Evolutionary conservation across 2,888 invertebrate species (phyloP), one percentile per base, ranked within the genome.

Genomic region (Morpho deidamia): DNA sequence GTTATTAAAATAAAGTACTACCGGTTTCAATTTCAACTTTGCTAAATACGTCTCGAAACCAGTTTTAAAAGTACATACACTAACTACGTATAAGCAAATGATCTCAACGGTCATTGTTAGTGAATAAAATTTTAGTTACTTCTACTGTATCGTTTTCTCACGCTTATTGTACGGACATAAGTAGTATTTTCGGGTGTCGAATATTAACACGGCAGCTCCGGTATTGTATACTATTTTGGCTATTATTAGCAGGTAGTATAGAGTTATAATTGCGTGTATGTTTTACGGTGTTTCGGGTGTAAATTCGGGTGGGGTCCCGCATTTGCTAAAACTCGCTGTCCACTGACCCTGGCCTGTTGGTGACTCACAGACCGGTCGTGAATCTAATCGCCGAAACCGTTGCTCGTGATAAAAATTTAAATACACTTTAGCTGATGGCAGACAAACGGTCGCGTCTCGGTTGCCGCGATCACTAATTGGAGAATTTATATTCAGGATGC

Each of bases 341-440:
- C 76, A 71, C 69, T 76, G 76, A 79, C 78, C 80, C 72, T 50
- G 43, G 41, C 50, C 14, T 35, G 49, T 41, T 76, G 67, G 67
- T 85, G 85, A 86, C 65, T 86, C 84, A 85, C 62, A 59, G 58
- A 61, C 65, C 59, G 67, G 67, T 65, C 63, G 65, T 64, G 64
- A 67, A 69, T 70, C 72, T 70, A 73, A 81, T 67, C 66, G 60
- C 65, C 66, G 59, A 67, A 71, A 69, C 66, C 69, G 68, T 69
- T 66, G 63, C 44, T 48, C 42, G 60, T 63, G 61, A 66, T 64
- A 63, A 66, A 64, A 65, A 65, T 68, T 67, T 59, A 64, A 66
- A 65, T 61, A 51, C 55, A 53, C 35, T 62, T 61, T 51, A 51
- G 56, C 55, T 51, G 51, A 44, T 53, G 59, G 52, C 63, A 65